Conservation (phyloP, 2,797 vertebrate genomes). For the Parambassis ranga region DNA sequence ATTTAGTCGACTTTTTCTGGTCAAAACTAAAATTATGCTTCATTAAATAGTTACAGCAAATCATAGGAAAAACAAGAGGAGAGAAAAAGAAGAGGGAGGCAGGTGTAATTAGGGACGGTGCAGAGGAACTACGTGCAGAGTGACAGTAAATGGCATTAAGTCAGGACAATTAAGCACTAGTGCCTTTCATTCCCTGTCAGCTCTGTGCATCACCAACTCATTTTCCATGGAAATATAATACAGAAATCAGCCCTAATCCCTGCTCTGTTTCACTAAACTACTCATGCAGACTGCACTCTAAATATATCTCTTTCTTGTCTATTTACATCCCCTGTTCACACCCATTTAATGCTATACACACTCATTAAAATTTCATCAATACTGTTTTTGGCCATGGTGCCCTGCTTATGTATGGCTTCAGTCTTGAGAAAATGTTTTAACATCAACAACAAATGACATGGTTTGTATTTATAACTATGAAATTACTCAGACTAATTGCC, state of each 20-base stretch:
- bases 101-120: slow-evolving; percentile 20
- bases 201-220: not conserved
- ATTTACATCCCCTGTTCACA: slow-evolving; percentile 1
- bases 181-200: slow-evolving; percentile 21
- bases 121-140: not conserved
- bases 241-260: slow-evolving; percentile 41
- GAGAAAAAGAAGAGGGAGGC: not conserved
- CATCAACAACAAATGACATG: not conserved
- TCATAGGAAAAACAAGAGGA: not conserved
- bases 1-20: slow-evolving; percentile 3
- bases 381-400: not conserved
- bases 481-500: slow-evolving; percentile 33
- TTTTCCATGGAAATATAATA: slow-evolving; percentile 57
- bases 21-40: slow-evolving; percentile 19
- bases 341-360: not conserved
- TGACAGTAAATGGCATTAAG: slow-evolving; percentile 15
- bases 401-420: not conserved
- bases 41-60: slow-evolving; percentile 18
- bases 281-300: slow-evolving; percentile 12
- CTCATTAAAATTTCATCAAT: slow-evolving; percentile 24
- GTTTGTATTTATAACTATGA: slow-evolving; percentile 30
- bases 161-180: slow-evolving; percentile 4
- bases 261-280: slow-evolving; percentile 19
- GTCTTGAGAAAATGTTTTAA: slow-evolving; percentile 18
- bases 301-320: slow-evolving; percentile 5